Percentiles rank a stretch among this genome's conserved stretches.
phyloP scores from a whole-genome alignment of 2,113 vertebrate genomes.

The Gopherus evgoodei region DNA sequence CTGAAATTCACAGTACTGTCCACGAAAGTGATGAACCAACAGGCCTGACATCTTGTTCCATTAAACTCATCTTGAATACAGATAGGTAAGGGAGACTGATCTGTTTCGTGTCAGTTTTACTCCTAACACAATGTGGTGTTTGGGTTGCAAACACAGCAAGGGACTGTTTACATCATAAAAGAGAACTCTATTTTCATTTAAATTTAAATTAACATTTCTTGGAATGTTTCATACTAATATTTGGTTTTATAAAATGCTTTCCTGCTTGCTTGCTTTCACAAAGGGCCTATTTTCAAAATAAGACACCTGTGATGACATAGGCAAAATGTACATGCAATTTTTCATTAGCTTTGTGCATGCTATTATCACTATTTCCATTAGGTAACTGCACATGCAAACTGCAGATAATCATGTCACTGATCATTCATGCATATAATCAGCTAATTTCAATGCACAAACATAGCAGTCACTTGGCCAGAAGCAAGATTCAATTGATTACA shows the following conservation, averaged over 20 bases:
- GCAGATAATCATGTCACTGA: not conserved
- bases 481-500: not conserved
- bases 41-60: not conserved
- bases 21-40: not conserved
- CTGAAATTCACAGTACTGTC: not conserved
- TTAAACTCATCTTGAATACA: not conserved
- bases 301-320: not conserved
- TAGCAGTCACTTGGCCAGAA: not conserved
- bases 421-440: conserved; percentile 18
- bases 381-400: conserved; percentile 13
- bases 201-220: not conserved
- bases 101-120: not conserved
- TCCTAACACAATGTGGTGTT: not conserved
- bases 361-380: not conserved
- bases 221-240: not conserved
- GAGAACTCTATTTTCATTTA: not conserved
- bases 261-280: not conserved
- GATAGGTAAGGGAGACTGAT: not conserved
- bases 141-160: not conserved
- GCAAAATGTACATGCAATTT: not conserved
- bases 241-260: not conserved
- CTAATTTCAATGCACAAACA: not conserved
- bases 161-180: accelerated
- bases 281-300: not conserved
- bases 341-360: not conserved